Conservation (phyloP, 2,797 vertebrate species). For the Semaprochilodus insignis region DNA sequence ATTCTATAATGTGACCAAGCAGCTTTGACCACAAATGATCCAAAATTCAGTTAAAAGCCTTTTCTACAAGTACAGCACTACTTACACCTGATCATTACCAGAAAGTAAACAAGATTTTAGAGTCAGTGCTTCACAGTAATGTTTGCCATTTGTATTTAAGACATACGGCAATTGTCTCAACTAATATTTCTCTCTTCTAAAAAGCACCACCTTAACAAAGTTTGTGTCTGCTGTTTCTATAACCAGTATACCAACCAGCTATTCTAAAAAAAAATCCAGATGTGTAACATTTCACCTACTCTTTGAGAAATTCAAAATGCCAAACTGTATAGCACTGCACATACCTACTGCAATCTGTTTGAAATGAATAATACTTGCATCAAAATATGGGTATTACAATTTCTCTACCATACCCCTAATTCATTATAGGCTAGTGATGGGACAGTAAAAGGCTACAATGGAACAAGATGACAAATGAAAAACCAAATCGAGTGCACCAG, state of each 20-base stretch:
- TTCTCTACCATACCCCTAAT: background rate
- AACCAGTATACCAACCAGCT: background rate
- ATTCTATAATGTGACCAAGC: background rate
- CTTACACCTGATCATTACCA: slow-evolving; percentile 7
- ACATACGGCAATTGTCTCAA: background rate
- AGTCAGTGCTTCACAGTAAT: background rate
- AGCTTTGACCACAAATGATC: background rate
- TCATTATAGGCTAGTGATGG: background rate
- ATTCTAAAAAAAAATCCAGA: background rate
- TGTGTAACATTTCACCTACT: background rate
- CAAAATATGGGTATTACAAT: background rate
- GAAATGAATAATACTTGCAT: background rate
- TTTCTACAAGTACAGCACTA: background rate
- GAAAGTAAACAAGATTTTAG: background rate
- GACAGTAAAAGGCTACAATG: background rate
- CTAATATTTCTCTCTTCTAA: background rate
- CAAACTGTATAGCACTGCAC: background rate
- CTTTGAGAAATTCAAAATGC: background rate
- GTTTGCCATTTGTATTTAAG: background rate
- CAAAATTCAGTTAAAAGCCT: background rate
- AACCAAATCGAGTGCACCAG: background rate
- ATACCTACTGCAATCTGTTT: no score
- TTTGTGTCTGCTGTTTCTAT: background rate
- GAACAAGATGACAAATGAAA: background rate
- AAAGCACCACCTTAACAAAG: background rate